These are phyloP conservation scores for Nephrotoma guestfalica DNA, from an alignment of 2,888 invertebrate species.

Conservation along the genomic window DNA sequence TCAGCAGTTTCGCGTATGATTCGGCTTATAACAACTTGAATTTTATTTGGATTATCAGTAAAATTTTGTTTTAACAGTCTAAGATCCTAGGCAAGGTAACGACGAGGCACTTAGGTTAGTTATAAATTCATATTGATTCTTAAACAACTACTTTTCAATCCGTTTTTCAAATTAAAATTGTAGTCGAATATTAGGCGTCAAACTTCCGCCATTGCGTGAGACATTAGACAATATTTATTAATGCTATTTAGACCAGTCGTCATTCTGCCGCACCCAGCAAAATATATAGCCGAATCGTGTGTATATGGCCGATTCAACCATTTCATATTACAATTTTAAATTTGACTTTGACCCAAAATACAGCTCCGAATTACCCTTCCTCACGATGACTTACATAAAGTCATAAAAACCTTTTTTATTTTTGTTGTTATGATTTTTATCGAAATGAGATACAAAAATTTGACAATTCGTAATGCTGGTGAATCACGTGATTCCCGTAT, in stretches of 20 bases:
- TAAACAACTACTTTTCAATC: too few relatives aligned
- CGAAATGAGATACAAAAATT: not conserved
- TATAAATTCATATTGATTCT: too few relatives aligned
- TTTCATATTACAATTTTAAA: not conserved
- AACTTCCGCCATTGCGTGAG: not conserved
- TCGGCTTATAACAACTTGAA: too few relatives aligned
- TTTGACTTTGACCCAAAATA: not conserved
- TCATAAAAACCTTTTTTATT: not conserved
- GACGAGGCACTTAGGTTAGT: too few relatives aligned
- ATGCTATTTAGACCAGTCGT: not conserved
- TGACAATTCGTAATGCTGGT: not conserved
- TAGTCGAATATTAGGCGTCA: not conserved
- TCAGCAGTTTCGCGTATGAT: too few relatives aligned
- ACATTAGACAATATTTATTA: not conserved
- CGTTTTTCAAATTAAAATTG: too few relatives aligned
- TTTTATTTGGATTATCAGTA: too few relatives aligned
- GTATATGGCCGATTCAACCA: not conserved
- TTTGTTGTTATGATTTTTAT: not conserved
- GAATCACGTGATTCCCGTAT: not conserved
- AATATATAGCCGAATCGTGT: not conserved
- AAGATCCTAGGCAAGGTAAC: too few relatives aligned
- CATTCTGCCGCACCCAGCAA: not conserved
- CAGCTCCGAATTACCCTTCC: not conserved
- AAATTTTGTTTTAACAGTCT: too few relatives aligned
- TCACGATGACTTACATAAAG: not conserved